These are phyloP conservation scores for Dissostichus mawsoni DNA, from an alignment of 2,113 vertebrate genomes.

Conservation along the genomic window DNA sequence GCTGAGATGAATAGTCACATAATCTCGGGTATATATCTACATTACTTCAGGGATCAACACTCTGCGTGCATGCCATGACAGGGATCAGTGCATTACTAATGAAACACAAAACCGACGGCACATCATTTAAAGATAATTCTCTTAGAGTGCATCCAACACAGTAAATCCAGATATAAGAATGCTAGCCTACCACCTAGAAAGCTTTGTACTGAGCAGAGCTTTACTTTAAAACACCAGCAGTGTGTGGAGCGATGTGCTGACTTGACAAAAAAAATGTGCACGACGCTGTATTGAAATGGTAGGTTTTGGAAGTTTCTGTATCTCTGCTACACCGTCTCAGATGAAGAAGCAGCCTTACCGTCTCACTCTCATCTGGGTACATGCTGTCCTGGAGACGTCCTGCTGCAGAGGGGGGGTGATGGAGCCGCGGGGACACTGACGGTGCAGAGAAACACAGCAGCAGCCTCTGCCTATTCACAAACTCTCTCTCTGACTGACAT, in stretches of 20 bases:
- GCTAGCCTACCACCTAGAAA: conserved; percentile 3
- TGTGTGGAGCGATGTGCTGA: conserved; percentile 25
- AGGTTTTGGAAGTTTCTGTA: background rate
- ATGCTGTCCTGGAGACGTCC: conserved; percentile 70
- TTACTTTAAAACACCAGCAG: conserved; percentile 6
- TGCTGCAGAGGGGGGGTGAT: conserved; percentile 48
- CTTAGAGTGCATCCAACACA: background rate
- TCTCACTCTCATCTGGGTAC: conserved; percentile 78
- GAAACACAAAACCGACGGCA: background rate
- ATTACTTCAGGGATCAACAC: conserved; percentile 24
- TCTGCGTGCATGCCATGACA: background rate
- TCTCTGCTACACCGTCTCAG: conserved; percentile 14
- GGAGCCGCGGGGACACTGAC: conserved; percentile 37
- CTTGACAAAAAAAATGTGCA: conserved; percentile 22
- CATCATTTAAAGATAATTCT: conserved; percentile 17
- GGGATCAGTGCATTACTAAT: background rate
- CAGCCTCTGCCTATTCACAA: conserved; percentile 46
- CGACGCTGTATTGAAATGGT: background rate
- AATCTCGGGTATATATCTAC: background rate
- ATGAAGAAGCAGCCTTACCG: conserved; percentile 69
- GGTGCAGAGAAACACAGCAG: conserved; percentile 51
- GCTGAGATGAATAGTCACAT: conserved; percentile 1
- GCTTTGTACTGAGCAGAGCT: background rate
- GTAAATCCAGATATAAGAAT: too few relatives aligned
- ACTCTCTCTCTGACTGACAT: conserved; percentile 65